phyloP scores from a whole-genome alignment of 2,113 vertebrate genomes.

The Martes martes region DNA sequence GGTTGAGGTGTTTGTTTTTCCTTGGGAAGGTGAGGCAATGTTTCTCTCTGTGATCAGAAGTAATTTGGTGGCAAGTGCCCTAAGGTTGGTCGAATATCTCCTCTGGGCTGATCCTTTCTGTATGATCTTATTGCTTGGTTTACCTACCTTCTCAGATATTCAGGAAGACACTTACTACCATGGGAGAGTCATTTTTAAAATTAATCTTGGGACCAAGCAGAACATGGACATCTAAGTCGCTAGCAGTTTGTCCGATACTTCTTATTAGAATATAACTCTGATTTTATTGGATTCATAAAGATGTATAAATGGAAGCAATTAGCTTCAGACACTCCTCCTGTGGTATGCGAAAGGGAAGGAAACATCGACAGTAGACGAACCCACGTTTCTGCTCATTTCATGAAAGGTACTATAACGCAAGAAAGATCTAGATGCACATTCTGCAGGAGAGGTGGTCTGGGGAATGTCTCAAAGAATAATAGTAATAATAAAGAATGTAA shows the following conservation, averaged over 20 bases:
- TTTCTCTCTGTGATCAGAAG: no score
- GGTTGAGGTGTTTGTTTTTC: no score
- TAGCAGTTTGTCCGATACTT: no score
- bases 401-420: neutral
- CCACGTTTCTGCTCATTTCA: neutral
- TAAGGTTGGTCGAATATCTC: no score
- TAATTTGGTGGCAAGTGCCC: no score
- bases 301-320: neutral
- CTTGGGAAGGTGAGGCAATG: neutral
- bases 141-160: neutral
- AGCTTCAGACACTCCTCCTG: neutral
- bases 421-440: neutral
- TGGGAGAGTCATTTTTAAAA: neutral
- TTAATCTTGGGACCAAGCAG: neutral
- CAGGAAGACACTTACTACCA: neutral
- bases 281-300: neutral
- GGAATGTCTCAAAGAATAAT: neutral
- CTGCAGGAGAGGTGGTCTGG: no score
- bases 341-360: no score
- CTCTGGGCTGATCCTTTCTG: no score
- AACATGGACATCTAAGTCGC: neutral
- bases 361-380: accelerated
- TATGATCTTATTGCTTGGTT: accelerated
- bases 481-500: neutral
- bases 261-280: no score